Evolutionary conservation across 35 echinoderm and acorn worm genomes (phyloP).

Genomic region (Lytechinus variegatus): DNA sequence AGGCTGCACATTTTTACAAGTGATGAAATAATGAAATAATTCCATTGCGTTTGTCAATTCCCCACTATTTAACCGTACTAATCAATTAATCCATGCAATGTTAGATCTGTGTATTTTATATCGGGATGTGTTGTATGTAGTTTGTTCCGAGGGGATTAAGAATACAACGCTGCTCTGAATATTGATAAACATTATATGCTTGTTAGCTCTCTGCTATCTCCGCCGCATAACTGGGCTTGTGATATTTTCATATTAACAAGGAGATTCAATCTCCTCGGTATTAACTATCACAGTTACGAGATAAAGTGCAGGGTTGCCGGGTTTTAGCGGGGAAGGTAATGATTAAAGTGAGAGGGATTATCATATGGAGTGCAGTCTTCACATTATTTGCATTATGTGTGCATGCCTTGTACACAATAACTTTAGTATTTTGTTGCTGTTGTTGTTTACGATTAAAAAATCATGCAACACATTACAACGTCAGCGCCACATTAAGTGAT

Average conservation of each 20-base stretch:
- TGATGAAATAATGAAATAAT: not conserved
- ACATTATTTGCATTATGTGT: not conserved
- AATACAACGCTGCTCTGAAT: not conserved
- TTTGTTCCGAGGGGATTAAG: not conserved
- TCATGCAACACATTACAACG: no score
- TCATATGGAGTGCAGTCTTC: not conserved
- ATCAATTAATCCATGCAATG: not conserved
- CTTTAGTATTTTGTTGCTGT: not conserved
- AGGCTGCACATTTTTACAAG: not conserved
- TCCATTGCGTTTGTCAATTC: not conserved
- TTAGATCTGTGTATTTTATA: not conserved
- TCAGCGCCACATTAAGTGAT: no score
- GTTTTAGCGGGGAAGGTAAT: not conserved
- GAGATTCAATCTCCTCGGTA: not conserved
- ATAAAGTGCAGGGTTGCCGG: not conserved
- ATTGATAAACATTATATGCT: conserved; percentile 20
- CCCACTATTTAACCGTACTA: not conserved
- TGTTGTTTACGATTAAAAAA: not conserved
- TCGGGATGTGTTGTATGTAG: not conserved
- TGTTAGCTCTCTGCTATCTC: not conserved
- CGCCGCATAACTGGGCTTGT: not conserved
- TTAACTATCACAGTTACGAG: not conserved
- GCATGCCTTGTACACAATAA: not conserved
- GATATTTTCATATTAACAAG: not conserved
- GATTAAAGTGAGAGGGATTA: conserved; percentile 7